These are phyloP conservation scores for Drosophila takahashii DNA, from an alignment of 1,140 invertebrate genomes.

Conservation along the genomic window DNA sequence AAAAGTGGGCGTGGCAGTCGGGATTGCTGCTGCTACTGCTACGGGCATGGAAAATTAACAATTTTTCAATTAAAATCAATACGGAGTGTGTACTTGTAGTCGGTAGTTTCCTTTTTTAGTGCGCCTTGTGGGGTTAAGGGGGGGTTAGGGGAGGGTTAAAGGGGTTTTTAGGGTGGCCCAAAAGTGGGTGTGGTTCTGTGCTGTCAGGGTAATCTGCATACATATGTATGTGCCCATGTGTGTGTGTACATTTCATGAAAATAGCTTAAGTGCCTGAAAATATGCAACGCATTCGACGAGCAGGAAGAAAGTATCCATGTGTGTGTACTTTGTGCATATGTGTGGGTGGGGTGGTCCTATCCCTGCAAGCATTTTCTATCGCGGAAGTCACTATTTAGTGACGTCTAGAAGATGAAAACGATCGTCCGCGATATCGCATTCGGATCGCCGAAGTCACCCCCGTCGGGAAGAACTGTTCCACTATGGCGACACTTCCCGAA, in stretches of 20 bases:
- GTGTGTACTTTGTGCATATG: conserved; percentile 2
- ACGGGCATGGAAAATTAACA: conserved; percentile 83
- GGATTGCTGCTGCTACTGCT: conserved; percentile 46
- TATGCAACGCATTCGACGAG: conserved; percentile 69
- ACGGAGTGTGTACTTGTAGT: conserved; percentile 65
- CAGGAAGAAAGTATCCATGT: not conserved
- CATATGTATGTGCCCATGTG: conserved; percentile 46
- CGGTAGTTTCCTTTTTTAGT: conserved; percentile 44
- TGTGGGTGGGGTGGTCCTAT: conserved; percentile 6
- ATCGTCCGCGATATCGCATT: too few species aligned
- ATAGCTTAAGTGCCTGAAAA: conserved; percentile 81
- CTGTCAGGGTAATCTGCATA: conserved; percentile 51
- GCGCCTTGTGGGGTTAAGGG: conserved; percentile 2
- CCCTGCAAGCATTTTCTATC: too few species aligned
- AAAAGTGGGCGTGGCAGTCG: conserved; percentile 49
- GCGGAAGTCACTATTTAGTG: too few species aligned
- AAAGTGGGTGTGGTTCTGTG: conserved; percentile 4
- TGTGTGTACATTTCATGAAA: conserved; percentile 69
- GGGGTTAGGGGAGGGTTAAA: not conserved
- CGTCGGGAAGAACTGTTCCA: too few species aligned
- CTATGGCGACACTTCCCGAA: too few species aligned
- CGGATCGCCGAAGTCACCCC: too few species aligned
- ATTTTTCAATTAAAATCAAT: conserved; percentile 84
- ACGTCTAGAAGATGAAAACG: too few species aligned
- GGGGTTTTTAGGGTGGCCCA: not conserved